Evolutionary conservation across 2,113 vertebrate species (phyloP).

Genomic region (Tretioscincus oriximinensis): DNA sequence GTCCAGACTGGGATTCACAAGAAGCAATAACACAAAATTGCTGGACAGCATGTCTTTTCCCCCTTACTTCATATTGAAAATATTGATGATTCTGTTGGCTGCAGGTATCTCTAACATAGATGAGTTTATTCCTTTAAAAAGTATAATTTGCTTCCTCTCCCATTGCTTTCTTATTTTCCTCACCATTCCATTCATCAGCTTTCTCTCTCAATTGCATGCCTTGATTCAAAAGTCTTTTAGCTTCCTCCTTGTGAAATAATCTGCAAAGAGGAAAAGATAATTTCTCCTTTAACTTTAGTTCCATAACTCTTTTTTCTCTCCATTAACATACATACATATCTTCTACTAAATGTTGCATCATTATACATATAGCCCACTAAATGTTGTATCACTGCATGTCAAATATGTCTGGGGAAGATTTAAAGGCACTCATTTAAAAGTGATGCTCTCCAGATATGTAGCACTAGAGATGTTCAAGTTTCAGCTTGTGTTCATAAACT

Average conservation of each 20-base stretch:
- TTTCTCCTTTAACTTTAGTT: background rate
- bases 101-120: background rate
- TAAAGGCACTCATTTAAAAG: too few species aligned
- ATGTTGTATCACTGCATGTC: too few species aligned
- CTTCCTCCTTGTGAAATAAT: background rate
- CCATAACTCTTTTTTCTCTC: background rate
- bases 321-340: too few species aligned
- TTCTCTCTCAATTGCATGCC: background rate
- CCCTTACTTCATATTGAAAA: background rate
- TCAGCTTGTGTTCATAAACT: too few species aligned
- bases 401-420: too few species aligned
- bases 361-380: too few species aligned
- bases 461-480: too few species aligned
- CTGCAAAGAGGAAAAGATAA: background rate
- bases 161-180: background rate
- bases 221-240: background rate
- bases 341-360: too few species aligned
- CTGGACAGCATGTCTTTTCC: background rate
- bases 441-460: too few species aligned
- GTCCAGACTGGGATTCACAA: slow-evolving; percentile 6
- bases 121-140: background rate
- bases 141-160: background rate
- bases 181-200: background rate
- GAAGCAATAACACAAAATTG: slow-evolving; percentile 21
- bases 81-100: background rate